These are phyloP conservation scores for Agapostemon virescens DNA, from an alignment of 2,888 invertebrate genomes.

Conservation along the genomic window DNA sequence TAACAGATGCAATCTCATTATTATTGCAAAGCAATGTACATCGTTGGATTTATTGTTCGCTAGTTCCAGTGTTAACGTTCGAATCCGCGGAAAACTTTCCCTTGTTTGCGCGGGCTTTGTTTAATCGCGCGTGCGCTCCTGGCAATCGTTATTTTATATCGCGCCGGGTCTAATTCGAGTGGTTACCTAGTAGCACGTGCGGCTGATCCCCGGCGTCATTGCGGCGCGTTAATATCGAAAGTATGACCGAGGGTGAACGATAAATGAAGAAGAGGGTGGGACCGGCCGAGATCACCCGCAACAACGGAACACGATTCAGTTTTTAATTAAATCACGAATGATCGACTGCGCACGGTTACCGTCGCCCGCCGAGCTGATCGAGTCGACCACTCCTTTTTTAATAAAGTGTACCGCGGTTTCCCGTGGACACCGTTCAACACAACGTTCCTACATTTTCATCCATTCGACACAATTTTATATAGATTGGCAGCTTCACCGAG, in stretches of 20 bases:
- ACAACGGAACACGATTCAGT: constrained; percentile 20
- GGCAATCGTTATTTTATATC: constrained; percentile 35
- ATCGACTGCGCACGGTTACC: constrained; percentile 28
- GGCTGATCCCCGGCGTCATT: constrained; percentile 27
- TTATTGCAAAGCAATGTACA: no score
- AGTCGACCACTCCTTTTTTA: background rate
- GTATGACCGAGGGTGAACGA: constrained; percentile 46
- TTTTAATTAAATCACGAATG: constrained; percentile 61
- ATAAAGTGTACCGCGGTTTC: background rate
- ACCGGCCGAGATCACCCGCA: constrained; percentile 13
- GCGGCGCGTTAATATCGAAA: constrained; percentile 58
- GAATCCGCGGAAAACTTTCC: background rate
- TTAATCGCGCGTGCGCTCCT: constrained; percentile 28
- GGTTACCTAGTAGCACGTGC: constrained; percentile 44
- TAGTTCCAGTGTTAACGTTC: no score
- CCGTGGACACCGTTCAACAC: background rate
- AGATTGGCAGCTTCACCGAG: no score
- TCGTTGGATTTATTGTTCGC: no score
- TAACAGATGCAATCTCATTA: no score
- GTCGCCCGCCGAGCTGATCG: background rate
- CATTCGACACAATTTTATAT: no score
- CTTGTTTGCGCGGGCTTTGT: background rate
- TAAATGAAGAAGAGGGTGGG: constrained; percentile 38
- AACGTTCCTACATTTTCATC: no score
- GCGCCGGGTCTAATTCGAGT: constrained; percentile 31